Conservation (phyloP, 2,113 vertebrate species). For the Merops nubicus region DNA sequence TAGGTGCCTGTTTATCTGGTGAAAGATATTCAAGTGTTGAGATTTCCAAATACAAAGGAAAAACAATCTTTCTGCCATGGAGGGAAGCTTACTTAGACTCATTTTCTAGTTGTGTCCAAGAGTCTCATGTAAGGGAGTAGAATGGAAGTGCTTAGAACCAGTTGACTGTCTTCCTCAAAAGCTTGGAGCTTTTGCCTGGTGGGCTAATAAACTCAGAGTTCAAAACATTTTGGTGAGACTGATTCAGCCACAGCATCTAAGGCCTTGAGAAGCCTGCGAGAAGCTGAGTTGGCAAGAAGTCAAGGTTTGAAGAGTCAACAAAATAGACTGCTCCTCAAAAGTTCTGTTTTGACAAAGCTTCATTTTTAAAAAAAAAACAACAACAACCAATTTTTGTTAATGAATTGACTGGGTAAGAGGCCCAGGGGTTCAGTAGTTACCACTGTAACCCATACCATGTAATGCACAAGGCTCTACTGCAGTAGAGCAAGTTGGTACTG, state of each 20-base stretch:
- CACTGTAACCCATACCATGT: not conserved
- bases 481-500: too few species aligned
- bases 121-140: too few species aligned
- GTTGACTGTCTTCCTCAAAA: too few species aligned
- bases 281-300: not conserved
- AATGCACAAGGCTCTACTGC: not conserved
- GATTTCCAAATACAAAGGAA: not conserved
- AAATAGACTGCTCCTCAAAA: not conserved
- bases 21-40: not conserved
- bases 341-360: not conserved
- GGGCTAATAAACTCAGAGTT: not conserved
- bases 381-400: too few species aligned
- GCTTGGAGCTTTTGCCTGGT: not conserved
- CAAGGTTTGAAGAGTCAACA: not conserved
- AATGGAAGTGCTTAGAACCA: too few species aligned
- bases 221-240: not conserved
- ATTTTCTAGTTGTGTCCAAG: too few species aligned
- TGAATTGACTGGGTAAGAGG: not conserved
- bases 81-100: too few species aligned
- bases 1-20: not conserved
- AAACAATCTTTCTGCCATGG: not conserved
- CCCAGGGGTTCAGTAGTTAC: not conserved
- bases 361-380: not conserved
- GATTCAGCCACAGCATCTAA: not conserved
- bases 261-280: not conserved